phyloP scores from a whole-genome alignment of 2,888 invertebrate species.

The Cosmia trapezina region DNA sequence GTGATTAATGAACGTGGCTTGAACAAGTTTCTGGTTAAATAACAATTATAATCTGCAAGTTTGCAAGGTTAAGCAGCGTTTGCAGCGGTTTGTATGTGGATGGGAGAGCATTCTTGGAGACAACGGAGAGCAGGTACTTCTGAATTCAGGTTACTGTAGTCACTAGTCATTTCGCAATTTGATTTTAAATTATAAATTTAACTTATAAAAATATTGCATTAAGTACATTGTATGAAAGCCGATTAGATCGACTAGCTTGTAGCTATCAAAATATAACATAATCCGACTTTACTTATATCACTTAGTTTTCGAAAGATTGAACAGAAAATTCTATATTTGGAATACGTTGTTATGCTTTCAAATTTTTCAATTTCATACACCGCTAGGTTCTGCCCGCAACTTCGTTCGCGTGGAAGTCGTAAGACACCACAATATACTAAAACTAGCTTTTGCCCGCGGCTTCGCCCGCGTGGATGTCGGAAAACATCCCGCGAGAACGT shows the following conservation, averaged over 20 bases:
- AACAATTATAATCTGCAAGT: constrained; percentile 7
- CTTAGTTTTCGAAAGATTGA: background rate
- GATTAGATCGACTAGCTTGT: background rate
- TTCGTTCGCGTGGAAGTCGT: too few relatives aligned
- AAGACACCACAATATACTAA: too few relatives aligned
- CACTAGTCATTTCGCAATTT: background rate
- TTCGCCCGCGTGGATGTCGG: too few relatives aligned
- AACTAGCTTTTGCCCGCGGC: too few relatives aligned
- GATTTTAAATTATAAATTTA: too few relatives aligned
- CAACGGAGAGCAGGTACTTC: background rate
- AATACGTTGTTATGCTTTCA: background rate
- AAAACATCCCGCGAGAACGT: too few relatives aligned
- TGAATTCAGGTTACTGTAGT: background rate
- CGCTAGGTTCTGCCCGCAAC: too few relatives aligned
- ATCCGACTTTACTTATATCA: background rate
- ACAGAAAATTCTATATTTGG: background rate
- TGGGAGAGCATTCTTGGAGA: background rate
- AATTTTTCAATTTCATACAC: background rate
- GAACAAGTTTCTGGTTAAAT: constrained; percentile 29
- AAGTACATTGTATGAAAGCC: background rate
- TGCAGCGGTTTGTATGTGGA: background rate
- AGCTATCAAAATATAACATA: background rate
- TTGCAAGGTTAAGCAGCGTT: background rate
- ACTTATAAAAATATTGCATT: background rate
- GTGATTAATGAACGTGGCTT: constrained; percentile 55